phyloP scores from a whole-genome alignment of 2,888 invertebrate genomes.

The Temnothorax ravouxi region DNA sequence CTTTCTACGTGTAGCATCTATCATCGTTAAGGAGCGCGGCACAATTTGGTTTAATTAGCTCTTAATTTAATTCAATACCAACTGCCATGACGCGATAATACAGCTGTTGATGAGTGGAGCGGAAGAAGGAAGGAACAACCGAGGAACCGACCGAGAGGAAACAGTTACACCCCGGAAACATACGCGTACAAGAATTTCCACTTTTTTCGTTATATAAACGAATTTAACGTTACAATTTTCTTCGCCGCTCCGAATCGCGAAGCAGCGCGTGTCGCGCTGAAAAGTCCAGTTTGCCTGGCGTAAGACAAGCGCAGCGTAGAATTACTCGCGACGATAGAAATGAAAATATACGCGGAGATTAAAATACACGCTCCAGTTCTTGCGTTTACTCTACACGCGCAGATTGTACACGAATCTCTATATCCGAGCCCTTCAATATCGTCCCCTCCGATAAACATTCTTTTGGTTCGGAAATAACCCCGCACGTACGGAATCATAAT shows the following conservation, averaged over 20 bases:
- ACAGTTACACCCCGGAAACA: conserved; percentile 5
- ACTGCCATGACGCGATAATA: conserved; percentile 64
- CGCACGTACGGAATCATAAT: conserved; percentile 14
- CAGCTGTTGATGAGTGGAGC: conserved; percentile 18
- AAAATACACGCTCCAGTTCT: conserved; percentile 57
- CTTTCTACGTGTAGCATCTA: conserved; percentile 70
- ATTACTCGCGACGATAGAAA: conserved; percentile 33
- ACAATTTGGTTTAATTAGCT: conserved; percentile 75
- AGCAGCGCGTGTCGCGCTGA: conserved; percentile 15
- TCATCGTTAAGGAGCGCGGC: conserved; percentile 73
- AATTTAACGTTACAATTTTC: conserved; percentile 59
- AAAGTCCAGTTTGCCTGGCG: conserved; percentile 32
- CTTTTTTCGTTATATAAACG: conserved; percentile 49
- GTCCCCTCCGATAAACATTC: background rate
- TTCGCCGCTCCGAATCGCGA: conserved; percentile 40
- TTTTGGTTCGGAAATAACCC: background rate
- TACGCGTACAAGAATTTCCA: conserved; percentile 31
- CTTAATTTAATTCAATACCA: conserved; percentile 77
- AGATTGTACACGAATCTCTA: conserved; percentile 17
- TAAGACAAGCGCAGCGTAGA: conserved; percentile 35
- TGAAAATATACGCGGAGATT: conserved; percentile 51
- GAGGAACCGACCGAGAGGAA: conserved; percentile 41
- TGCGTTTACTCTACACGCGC: conserved; percentile 36
- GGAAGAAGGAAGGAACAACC: background rate
- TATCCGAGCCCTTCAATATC: conserved; percentile 11